A percentile compares a stretch with the other conserved stretches of the same genome.
These are phyloP conservation scores for Cephus rjabovi DNA, from an alignment of 2,888 invertebrate genomes.

Conservation along the genomic window DNA sequence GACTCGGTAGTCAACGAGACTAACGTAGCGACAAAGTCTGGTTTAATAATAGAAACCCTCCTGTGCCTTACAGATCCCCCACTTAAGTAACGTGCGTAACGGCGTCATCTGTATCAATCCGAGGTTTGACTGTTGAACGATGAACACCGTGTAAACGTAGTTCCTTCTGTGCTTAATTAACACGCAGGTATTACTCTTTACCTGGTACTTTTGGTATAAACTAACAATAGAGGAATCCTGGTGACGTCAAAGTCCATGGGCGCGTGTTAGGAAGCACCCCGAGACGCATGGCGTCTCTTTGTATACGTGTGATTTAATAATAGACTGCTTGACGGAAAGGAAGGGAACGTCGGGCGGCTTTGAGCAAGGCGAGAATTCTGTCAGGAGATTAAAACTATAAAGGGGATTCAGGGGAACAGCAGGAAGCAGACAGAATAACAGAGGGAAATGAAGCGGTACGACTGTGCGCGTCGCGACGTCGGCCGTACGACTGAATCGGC, in stretches of 20 bases:
- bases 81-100: neutral
- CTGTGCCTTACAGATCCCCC: neutral
- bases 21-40: neutral
- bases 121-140: neutral
- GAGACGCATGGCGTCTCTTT: neutral
- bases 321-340: neutral
- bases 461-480: neutral
- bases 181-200: neutral
- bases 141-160: neutral
- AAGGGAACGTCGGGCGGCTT: neutral
- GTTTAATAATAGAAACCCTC: neutral
- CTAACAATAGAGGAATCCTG: neutral
- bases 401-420: neutral
- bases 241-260: neutral
- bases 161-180: neutral
- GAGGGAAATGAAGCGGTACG: constrained; percentile 1
- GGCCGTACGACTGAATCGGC: neutral
- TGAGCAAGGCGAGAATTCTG: neutral
- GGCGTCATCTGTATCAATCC: neutral
- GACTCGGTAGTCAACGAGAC: neutral
- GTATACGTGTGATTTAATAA: neutral
- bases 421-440: neutral
- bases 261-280: neutral
- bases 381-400: neutral
- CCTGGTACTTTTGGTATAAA: neutral